These are phyloP conservation scores for Tetramorium alpestre DNA, from an alignment of 1,140 invertebrate genomes.

Conservation along the genomic window DNA sequence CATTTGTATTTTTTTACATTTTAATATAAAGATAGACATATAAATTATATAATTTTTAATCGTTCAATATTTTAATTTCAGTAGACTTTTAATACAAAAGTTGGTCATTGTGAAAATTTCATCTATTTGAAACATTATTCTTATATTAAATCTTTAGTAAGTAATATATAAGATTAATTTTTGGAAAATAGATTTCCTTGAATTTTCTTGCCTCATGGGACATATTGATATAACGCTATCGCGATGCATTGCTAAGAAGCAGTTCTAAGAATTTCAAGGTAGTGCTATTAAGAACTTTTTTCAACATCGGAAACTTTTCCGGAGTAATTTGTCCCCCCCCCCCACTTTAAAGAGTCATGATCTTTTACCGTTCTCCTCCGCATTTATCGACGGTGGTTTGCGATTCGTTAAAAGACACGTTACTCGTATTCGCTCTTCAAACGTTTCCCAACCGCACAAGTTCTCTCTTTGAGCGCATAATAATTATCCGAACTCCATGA, in stretches of 20 bases:
- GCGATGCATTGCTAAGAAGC: slow-evolving; percentile 8
- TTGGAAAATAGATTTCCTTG: background rate
- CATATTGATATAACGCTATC: background rate
- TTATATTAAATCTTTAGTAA: background rate
- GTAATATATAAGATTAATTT: background rate
- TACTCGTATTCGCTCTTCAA: slow-evolving; percentile 4
- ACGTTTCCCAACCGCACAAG: slow-evolving; percentile 30
- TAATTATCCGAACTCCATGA: slow-evolving; percentile 1
- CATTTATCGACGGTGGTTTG: slow-evolving; percentile 19
- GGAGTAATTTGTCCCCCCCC: background rate
- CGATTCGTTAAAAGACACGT: slow-evolving; percentile 36
- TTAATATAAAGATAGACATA: background rate
- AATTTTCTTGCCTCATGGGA: background rate
- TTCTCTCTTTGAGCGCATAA: background rate
- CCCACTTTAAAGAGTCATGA: slow-evolving; percentile 4
- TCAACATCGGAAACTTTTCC: slow-evolving; percentile 16
- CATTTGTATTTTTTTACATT: no score
- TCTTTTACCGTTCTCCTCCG: slow-evolving; percentile 13
- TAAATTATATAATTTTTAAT: no score
- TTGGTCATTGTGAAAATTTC: background rate
- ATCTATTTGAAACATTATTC: background rate
- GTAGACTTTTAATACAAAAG: background rate
- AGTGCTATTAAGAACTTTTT: slow-evolving; percentile 33
- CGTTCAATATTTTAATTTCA: background rate
- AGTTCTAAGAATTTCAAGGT: slow-evolving; percentile 13